A percentile compares a stretch with the other conserved stretches of the same genome.
Conservation (phyloP, 2,797 vertebrate genomes). For the Sebastiscus tertius region DNA sequence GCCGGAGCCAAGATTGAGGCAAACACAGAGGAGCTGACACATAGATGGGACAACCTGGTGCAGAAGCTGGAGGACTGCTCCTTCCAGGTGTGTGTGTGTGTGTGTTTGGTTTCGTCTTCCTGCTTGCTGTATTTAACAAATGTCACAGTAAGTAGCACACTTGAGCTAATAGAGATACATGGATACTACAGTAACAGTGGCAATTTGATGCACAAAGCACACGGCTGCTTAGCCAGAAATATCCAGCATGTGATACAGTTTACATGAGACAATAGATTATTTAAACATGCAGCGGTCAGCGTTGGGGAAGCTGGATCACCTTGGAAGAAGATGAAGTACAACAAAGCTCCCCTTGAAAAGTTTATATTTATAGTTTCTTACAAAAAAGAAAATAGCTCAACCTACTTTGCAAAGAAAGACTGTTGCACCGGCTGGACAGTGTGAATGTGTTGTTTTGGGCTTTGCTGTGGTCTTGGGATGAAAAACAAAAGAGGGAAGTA, state of each 20-base stretch:
- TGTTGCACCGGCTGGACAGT: too few species aligned
- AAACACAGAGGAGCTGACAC: constrained; percentile 91
- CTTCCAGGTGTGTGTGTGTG: constrained; percentile 86
- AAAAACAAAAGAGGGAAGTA: not conserved
- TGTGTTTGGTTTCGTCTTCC: not conserved
- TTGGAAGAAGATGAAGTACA: not conserved
- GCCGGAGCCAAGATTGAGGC: constrained; percentile 84
- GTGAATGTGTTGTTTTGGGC: not conserved
- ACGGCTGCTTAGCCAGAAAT: not conserved
- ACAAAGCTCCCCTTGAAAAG: not conserved
- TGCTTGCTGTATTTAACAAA: not conserved
- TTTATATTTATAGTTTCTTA: too few species aligned
- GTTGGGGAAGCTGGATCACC: not conserved
- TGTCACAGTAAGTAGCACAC: not conserved
- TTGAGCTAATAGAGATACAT: not conserved
- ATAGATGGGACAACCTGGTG: constrained; percentile 95
- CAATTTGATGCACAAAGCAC: not conserved
- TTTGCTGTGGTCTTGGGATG: not conserved
- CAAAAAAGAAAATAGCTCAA: too few species aligned
- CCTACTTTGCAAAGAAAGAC: not conserved
- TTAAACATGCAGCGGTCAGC: not conserved
- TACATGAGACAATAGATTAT: not conserved
- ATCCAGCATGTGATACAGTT: not conserved
- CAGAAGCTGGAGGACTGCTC: constrained; percentile 96
- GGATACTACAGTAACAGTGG: not conserved